A percentile compares a stretch with the other conserved stretches of the same genome.
phyloP scores from a whole-genome alignment of 2,888 invertebrate species.

The Parnassius mnemosyne region DNA sequence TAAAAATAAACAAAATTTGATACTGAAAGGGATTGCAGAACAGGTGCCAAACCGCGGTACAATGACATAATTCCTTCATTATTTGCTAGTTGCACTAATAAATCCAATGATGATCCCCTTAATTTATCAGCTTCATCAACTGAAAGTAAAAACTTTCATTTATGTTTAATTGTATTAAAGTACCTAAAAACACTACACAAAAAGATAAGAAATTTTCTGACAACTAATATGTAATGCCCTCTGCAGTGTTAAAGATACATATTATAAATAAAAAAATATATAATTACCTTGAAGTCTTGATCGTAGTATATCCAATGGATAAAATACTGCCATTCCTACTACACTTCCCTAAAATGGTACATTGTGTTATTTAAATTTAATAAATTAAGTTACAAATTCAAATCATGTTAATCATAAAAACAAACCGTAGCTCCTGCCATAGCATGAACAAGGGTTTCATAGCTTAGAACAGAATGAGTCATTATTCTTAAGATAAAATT shows the following conservation, averaged over 20 bases:
- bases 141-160: slow-evolving; percentile 53
- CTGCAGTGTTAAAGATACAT: not conserved
- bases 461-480: slow-evolving; percentile 83
- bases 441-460: slow-evolving; percentile 92
- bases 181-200: not conserved
- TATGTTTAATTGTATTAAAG: not conserved
- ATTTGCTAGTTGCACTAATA: slow-evolving; percentile 83
- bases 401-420: slow-evolving; percentile 25
- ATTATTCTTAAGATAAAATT: slow-evolving; percentile 35
- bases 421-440: slow-evolving; percentile 91
- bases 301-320: slow-evolving; percentile 91
- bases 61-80: slow-evolving; percentile 85
- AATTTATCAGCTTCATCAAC: slow-evolving; percentile 85
- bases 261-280: slow-evolving; percentile 24
- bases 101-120: slow-evolving; percentile 83
- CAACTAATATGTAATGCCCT: no score
- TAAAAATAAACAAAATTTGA: slow-evolving; percentile 98
- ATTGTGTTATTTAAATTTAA: no score
- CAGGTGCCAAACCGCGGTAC: slow-evolving; percentile 90
- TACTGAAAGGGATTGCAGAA: slow-evolving; percentile 90
- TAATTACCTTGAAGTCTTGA: slow-evolving; percentile 87
- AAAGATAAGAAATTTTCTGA: no score
- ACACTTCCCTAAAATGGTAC: slow-evolving; percentile 87
- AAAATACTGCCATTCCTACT: slow-evolving; percentile 92
- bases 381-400: no score